Evolutionary conservation across 2,797 vertebrate species (phyloP), one percentile per base, ranked within the genome.

Genomic region (Catamblyrhynchus diadema): DNA sequence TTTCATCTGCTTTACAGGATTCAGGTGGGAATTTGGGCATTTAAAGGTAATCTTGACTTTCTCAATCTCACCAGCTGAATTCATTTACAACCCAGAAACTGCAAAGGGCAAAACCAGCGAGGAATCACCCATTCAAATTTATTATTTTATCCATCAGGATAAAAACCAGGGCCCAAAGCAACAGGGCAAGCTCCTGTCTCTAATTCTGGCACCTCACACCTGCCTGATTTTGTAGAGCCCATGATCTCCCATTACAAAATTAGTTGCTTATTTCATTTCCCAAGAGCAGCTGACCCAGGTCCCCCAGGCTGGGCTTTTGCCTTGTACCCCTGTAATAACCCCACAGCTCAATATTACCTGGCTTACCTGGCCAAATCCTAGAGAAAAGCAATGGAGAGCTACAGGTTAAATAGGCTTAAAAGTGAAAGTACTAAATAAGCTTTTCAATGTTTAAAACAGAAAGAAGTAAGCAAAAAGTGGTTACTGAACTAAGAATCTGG

Each of bases 201-300:
- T 42, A 14, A 18, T 32, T 1, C 25, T 1, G 27, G 1, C 1
- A 5, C 3, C 14, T 74, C 39, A 4, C 18, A 17, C 3, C 78
- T 54, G 66, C 64, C 62, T 16, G 4, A 9, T 9, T 45, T 47
- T 69, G 15, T 0, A 59, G 23, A 61, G 42, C 67, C 85, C 42
- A 2, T 2, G 1, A 27, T 73, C 71, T 69, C 45, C n/a, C 64
- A 51, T 39, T 17, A 66, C 15, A 50, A 45, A 85, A 53, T n/a
- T 1, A 8, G 6, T 0, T 19, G 42, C 14, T 65, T 19, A 27
- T 35, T 84, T 75, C 12, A 56, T 64, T 62, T 62, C 64, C 51
- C 62, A 35, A 39, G 33, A 78, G 67, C 69, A 73, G 48, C 66
- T 19, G 33, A 42, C 8, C 37, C 64, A 71, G 47, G 24, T 25